Conservation (phyloP, 2,888 invertebrate species). For the Oconnorella tubifera region DNA sequence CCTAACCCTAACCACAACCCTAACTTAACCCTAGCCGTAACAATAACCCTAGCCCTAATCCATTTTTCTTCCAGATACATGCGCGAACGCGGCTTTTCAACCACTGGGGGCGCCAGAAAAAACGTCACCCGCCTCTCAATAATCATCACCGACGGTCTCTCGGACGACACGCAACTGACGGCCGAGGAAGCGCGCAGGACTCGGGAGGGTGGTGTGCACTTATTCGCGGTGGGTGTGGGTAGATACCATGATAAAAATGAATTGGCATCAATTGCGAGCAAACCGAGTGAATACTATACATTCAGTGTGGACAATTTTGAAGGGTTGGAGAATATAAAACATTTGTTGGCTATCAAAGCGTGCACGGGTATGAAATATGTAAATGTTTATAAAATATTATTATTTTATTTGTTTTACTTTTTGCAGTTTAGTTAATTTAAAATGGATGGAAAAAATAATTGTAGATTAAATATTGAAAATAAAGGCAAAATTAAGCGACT, state of each 20-base stretch:
- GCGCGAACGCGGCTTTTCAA: conserved; percentile 22
- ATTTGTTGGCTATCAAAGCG: conserved; percentile 45
- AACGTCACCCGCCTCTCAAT: conserved; percentile 41
- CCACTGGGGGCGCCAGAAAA: conserved; percentile 15
- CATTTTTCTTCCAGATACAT: too few species aligned
- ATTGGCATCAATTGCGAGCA: conserved; percentile 44
- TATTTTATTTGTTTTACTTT: too few species aligned
- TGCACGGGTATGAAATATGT: conserved; percentile 36
- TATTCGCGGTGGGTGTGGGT: conserved; percentile 51
- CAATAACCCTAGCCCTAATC: too few species aligned
- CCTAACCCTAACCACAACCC: too few species aligned
- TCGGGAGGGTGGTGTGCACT: conserved; percentile 41
- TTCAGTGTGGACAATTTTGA: conserved; percentile 45
- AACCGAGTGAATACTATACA: conserved; percentile 36
- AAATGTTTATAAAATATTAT: too few species aligned
- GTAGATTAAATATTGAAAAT: too few species aligned
- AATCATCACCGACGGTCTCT: conserved; percentile 49
- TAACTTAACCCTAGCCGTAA: too few species aligned
- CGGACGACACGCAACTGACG: conserved; percentile 38
- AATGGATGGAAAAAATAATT: too few species aligned
- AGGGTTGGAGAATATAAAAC: conserved; percentile 43
- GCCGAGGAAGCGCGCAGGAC: conserved; percentile 38
- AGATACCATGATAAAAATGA: conserved; percentile 41
- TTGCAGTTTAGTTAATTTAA: too few species aligned
- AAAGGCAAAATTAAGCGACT: too few species aligned